These are phyloP conservation scores for Actinernus sp. DNA, from an alignment of 92 coral and sea anemone species.

Conservation along the genomic window DNA sequence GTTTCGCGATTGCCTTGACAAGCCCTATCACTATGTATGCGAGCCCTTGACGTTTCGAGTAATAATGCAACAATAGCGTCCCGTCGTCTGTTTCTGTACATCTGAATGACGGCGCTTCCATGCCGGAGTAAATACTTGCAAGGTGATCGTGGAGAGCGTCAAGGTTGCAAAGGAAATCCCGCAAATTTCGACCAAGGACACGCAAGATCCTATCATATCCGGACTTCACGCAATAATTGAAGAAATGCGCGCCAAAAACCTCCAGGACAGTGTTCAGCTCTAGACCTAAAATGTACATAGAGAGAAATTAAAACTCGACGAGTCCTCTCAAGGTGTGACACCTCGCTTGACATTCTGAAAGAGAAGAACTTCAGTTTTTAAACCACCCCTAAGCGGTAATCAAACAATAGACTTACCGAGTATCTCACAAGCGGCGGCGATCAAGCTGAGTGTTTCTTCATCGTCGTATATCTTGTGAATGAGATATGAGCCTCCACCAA, in stretches of 20 bases:
- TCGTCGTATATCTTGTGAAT: conserved; percentile 96
- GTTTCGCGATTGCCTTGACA: conserved; percentile 93
- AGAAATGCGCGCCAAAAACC: conserved; percentile 95
- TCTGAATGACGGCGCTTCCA: conserved; percentile 99
- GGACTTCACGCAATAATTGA: conserved; percentile 92
- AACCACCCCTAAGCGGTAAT: not conserved
- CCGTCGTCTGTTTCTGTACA: conserved; percentile 94
- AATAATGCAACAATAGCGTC: conserved; percentile 86
- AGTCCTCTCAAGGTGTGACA: not conserved
- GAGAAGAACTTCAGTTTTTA: not conserved
- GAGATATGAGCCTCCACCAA: conserved; percentile 96
- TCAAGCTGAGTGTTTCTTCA: conserved; percentile 81
- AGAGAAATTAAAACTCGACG: too few species aligned
- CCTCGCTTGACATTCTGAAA: conserved; percentile 2
- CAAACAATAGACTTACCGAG: conserved; percentile 65
- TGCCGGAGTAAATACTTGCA: conserved; percentile 96
- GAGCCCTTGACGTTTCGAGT: conserved; percentile 87
- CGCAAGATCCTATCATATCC: conserved; percentile 96
- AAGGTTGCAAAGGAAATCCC: conserved; percentile 96
- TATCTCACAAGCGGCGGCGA: conserved; percentile 89
- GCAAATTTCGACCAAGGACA: conserved; percentile 95
- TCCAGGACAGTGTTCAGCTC: conserved; percentile 84
- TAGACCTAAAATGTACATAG: conserved; percentile 65
- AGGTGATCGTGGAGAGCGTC: conserved; percentile 98
- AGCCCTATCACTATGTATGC: conserved; percentile 96